Conservation (phyloP, 2,797 vertebrate genomes). For the Enteromius argenteus region DNA sequence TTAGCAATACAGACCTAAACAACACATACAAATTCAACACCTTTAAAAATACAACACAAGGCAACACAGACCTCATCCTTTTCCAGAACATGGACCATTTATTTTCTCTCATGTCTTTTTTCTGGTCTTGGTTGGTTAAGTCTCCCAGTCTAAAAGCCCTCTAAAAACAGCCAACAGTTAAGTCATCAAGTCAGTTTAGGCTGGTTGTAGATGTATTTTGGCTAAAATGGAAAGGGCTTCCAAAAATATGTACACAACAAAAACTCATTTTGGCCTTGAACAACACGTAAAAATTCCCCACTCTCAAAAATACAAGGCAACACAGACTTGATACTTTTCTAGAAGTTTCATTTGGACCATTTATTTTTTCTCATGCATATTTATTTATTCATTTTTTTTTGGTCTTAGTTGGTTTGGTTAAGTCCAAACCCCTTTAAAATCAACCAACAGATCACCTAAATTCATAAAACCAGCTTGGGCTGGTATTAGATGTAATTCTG, state of each 20-base stretch:
- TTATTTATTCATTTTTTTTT: too few relatives aligned
- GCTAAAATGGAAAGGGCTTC: constrained; percentile 45
- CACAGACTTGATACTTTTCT: not conserved
- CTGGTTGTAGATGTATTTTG: constrained; percentile 76
- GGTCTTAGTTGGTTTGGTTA: not conserved
- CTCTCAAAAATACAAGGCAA: not conserved
- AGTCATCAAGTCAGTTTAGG: not conserved
- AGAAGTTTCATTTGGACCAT: constrained; percentile 29
- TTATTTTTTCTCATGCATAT: not conserved
- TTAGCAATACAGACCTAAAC: not conserved
- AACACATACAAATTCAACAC: not conserved
- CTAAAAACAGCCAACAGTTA: not conserved
- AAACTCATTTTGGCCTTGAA: constrained; percentile 3
- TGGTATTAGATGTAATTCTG: too few relatives aligned
- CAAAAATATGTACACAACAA: not conserved
- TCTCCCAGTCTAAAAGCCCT: not conserved
- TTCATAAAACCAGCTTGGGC: too few relatives aligned
- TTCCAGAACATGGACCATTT: constrained; percentile 18
- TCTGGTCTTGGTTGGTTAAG: not conserved
- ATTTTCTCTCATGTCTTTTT: not conserved
- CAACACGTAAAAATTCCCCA: not conserved
- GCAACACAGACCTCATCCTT: not conserved
- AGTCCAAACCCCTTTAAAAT: not conserved
- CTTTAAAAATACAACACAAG: not conserved
- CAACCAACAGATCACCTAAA: not conserved